A percentile compares a stretch with the other conserved stretches of the same genome.
Evolutionary conservation across 2,888 invertebrate genomes (phyloP).

Genomic region (Lobophora halterata): DNA sequence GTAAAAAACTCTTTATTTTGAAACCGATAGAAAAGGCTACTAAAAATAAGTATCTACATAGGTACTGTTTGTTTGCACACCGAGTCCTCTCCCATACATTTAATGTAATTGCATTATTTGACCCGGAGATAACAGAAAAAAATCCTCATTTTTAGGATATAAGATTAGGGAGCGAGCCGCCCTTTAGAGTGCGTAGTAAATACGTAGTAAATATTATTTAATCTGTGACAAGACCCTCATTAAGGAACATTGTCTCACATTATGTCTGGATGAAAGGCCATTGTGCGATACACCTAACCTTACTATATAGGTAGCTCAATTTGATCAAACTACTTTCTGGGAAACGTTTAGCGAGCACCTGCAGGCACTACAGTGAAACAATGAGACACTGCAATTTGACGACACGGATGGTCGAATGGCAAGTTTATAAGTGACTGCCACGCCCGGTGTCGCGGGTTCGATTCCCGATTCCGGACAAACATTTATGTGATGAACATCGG

Average conservation of each 20-base stretch:
- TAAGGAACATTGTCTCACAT: conserved; percentile 41
- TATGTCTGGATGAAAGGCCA: conserved; percentile 37
- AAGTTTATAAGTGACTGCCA: too few species aligned
- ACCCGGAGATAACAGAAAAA: conserved; percentile 34
- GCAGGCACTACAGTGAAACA: too few species aligned
- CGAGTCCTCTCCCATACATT: conserved; percentile 4
- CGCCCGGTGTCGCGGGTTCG: too few species aligned
- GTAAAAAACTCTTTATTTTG: too few species aligned
- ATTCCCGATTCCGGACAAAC: too few species aligned
- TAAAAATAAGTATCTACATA: too few species aligned
- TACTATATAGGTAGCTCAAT: conserved; percentile 15
- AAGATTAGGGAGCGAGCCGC: conserved; percentile 33
- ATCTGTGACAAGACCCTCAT: conserved; percentile 39
- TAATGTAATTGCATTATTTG: conserved; percentile 24
- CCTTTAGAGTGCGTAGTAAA: conserved; percentile 27
- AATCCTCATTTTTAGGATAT: conserved; percentile 42
- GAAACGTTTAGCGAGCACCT: not conserved
- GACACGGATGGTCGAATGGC: too few species aligned
- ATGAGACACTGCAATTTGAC: too few species aligned
- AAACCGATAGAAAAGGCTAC: too few species aligned
- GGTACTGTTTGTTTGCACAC: too few species aligned
- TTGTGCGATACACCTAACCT: conserved; percentile 16
- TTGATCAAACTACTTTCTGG: conserved; percentile 2
- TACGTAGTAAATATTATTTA: conserved; percentile 12
- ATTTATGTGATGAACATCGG: too few species aligned